These are phyloP conservation scores for Tortricodes alternella DNA, from an alignment of 2,888 invertebrate genomes.

Conservation along the genomic window DNA sequence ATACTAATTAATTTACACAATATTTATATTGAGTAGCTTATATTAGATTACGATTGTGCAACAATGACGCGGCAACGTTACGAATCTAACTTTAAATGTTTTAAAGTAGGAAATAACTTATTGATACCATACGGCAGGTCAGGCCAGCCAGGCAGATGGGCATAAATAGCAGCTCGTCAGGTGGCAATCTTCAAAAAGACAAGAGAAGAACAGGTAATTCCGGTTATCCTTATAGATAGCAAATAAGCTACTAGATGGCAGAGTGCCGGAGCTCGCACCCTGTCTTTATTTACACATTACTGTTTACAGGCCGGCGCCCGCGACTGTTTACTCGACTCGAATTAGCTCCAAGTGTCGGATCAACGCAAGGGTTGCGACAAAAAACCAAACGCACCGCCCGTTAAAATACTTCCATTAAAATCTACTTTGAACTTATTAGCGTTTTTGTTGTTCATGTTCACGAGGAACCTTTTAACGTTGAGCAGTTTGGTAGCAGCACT, in stretches of 20 bases:
- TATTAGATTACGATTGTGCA: too few species aligned
- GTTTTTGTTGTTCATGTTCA: conserved; percentile 20
- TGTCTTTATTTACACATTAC: conserved; percentile 69
- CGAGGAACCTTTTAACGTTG: conserved; percentile 10
- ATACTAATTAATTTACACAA: too few species aligned
- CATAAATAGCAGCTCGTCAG: conserved; percentile 14
- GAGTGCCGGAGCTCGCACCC: conserved; percentile 41
- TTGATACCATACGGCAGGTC: neutral
- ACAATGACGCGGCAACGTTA: too few species aligned
- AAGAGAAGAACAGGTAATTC: conserved; percentile 15
- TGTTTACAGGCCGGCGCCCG: conserved; percentile 38
- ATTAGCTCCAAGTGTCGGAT: conserved; percentile 53
- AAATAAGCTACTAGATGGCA: conserved; percentile 27
- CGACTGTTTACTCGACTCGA: conserved; percentile 46
- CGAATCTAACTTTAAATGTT: neutral
- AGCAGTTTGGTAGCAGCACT: neutral
- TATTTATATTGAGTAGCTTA: too few species aligned
- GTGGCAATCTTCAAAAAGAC: conserved; percentile 12
- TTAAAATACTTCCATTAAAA: conserved; percentile 34
- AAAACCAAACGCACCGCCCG: conserved; percentile 35
- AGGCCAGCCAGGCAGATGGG: conserved; percentile 19
- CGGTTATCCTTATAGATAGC: conserved; percentile 22
- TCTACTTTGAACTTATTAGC: conserved; percentile 31
- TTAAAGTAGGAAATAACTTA: neutral
- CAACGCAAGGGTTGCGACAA: conserved; percentile 45